Conservation (phyloP, 2,113 vertebrate genomes). For the Megaleporinus macrocephalus region DNA sequence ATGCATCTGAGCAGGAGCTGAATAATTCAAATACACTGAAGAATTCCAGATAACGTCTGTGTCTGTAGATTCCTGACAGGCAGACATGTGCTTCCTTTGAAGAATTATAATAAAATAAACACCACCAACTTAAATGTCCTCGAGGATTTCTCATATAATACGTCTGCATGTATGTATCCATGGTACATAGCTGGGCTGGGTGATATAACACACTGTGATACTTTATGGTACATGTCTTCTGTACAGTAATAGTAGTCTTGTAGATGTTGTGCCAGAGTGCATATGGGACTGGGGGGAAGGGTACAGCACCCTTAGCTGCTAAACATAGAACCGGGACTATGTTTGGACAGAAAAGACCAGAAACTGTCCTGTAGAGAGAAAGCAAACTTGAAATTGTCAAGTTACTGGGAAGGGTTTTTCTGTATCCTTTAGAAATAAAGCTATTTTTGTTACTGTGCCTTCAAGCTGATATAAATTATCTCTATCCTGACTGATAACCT, state of each 20-base stretch:
- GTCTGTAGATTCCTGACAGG: too few relatives aligned
- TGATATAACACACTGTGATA: too few relatives aligned
- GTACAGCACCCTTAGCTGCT: constrained; percentile 44
- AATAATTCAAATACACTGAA: background rate
- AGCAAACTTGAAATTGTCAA: background rate
- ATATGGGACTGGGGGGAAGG: constrained; percentile 22
- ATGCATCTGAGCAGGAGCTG: background rate
- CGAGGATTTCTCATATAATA: too few relatives aligned
- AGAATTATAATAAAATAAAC: background rate
- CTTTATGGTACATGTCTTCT: background rate
- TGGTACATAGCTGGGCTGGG: too few relatives aligned
- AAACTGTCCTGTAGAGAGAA: background rate
- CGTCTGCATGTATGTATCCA: too few relatives aligned
- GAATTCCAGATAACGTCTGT: background rate
- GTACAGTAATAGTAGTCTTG: background rate
- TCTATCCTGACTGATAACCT: too few relatives aligned
- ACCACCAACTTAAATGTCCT: background rate
- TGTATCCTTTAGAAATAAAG: too few relatives aligned
- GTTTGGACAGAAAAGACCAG: constrained; percentile 33
- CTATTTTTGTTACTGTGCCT: too few relatives aligned
- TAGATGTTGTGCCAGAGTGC: background rate
- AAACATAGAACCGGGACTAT: constrained; percentile 66
- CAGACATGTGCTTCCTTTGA: too few relatives aligned
- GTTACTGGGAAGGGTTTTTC: too few relatives aligned
- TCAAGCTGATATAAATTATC: too few relatives aligned